These are phyloP conservation scores for Drosophila fungiperda DNA, from an alignment of 2,888 invertebrate species.

Conservation along the genomic window DNA sequence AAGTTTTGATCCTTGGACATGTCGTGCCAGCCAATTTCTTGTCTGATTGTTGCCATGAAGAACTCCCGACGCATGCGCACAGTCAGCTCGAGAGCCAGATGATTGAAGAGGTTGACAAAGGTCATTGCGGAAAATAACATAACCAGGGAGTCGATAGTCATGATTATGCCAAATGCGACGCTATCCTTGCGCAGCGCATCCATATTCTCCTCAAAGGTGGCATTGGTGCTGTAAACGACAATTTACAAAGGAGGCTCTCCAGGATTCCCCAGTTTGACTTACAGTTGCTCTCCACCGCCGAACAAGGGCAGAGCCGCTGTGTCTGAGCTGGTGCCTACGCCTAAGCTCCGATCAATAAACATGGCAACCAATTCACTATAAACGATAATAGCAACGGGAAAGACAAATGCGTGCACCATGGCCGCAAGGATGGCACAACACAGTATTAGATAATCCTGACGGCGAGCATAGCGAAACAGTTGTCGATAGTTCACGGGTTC, in stretches of 20 bases:
- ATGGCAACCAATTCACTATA: slow-evolving; percentile 90
- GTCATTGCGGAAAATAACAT: slow-evolving; percentile 88
- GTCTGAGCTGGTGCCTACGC: slow-evolving; percentile 86
- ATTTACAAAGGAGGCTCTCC: neutral
- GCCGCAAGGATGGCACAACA: slow-evolving; percentile 87
- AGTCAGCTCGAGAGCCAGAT: slow-evolving; percentile 87
- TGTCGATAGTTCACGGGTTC: slow-evolving; percentile 66
- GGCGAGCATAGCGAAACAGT: slow-evolving; percentile 87
- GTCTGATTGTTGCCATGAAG: slow-evolving; percentile 88
- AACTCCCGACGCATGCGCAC: slow-evolving; percentile 87
- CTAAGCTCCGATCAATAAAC: slow-evolving; percentile 88
- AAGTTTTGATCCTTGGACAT: slow-evolving; percentile 89
- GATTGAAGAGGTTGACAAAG: slow-evolving; percentile 88
- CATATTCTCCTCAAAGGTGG: slow-evolving; percentile 86
- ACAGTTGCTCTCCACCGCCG: slow-evolving; percentile 88
- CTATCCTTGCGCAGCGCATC: slow-evolving; percentile 88
- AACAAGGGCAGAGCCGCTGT: slow-evolving; percentile 87
- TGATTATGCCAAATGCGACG: slow-evolving; percentile 87
- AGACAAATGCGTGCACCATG: slow-evolving; percentile 86
- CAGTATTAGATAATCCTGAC: slow-evolving; percentile 86
- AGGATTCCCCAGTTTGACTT: slow-evolving; percentile 25
- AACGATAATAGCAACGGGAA: slow-evolving; percentile 88
- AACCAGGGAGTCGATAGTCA: slow-evolving; percentile 86
- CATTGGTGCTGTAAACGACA: slow-evolving; percentile 85
- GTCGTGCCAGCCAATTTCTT: slow-evolving; percentile 91